Evolutionary conservation across 2,888 invertebrate genomes (phyloP), one percentile per base, ranked within the genome.

Genomic region (Fissipunctia ypsillon): DNA sequence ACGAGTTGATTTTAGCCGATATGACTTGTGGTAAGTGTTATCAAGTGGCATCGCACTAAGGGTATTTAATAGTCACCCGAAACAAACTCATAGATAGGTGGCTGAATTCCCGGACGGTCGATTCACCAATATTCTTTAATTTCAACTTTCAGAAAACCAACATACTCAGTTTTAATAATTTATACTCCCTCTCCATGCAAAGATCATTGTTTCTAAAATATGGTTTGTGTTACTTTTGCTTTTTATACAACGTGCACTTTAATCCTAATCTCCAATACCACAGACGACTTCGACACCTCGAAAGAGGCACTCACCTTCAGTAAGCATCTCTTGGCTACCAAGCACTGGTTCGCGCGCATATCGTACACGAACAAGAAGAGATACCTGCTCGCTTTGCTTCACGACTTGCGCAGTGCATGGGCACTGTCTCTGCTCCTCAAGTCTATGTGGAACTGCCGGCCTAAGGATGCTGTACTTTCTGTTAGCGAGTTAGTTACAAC

Each of bases 361-460:
- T 94, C 95, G 0, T 92, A 90, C 83, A 87, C 90, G 0, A 95
- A 95, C 79, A 96, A 96, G 84, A 94, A 94, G 73, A 87, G 88
- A 9, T 95, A 92, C 76, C 43, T 95, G 2, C 64, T 94, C 5
- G 90, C 91, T 3, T 84, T 96, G 25, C 67, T 96, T 45, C 88
- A 92, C 31, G 93, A 94, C 25, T 88, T 95, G 0, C 84, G 86
- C 1, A 94, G 93, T 67, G 92, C 91, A 0, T 94, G 94, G 94
- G 82, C 95, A 0, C 80, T 96, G 0, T 95, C 95, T 0, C 78
- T 94, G n/a, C 81, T 96, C 0, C 87, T 96, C n/a, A 95, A 95
- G 71, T 93, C 94, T 2, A 90, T 95, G 68, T 96, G 96, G 96
- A 95, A 93, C 74, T 94, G 94, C 76, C 90, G 93, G 0, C 92